Evolutionary conservation across 1,140 invertebrate species (phyloP).

Genomic region (Holotrichia oblita): DNA sequence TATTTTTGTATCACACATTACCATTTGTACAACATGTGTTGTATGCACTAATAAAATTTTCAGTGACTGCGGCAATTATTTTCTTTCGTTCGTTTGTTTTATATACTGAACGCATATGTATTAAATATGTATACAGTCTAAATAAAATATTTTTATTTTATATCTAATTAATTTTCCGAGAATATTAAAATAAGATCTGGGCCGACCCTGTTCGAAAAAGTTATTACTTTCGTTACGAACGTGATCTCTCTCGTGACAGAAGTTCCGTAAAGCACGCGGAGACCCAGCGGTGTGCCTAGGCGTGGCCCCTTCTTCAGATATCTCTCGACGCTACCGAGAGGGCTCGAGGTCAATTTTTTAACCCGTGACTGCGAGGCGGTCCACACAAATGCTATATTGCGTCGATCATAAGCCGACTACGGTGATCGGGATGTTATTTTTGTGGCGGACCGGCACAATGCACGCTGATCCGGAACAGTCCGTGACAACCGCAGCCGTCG

Average conservation of each 20-base stretch:
- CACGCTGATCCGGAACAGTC: neutral
- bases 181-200: too few species aligned
- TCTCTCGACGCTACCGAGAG: conserved; percentile 21
- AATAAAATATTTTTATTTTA: too few species aligned
- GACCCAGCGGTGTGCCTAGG: conserved; percentile 7
- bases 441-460: neutral
- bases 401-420: neutral
- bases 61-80: too few species aligned
- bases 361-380: conserved; percentile 7
- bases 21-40: too few species aligned
- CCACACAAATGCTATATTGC: neutral
- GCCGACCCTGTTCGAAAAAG: neutral
- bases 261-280: neutral
- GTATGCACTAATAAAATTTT: too few species aligned
- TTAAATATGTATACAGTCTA: too few species aligned
- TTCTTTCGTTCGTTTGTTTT: too few species aligned
- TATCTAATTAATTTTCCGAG: too few species aligned
- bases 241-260: conserved; percentile 15
- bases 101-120: too few species aligned
- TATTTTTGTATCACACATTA: too few species aligned
- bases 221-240: neutral
- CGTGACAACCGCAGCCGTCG: neutral
- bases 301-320: conserved; percentile 1
- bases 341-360: conserved; percentile 15
- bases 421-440: too few species aligned